Evolutionary conservation across 1,140 invertebrate species (phyloP).

Genomic region (Philaenus spumarius): DNA sequence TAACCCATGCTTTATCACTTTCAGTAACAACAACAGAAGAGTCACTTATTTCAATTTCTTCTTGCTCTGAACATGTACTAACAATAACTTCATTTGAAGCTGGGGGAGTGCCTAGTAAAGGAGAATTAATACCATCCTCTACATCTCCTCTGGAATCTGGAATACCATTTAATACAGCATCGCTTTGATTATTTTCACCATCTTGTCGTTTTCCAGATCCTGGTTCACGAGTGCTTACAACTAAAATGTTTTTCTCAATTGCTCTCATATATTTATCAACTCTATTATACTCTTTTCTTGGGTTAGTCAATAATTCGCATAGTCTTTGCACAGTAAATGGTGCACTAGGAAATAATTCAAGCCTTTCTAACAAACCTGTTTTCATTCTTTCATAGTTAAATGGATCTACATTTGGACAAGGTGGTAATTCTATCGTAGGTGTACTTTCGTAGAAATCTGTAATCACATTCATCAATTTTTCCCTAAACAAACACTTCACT

Average conservation of each 20-base stretch:
- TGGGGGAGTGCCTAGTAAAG: conserved; percentile 5
- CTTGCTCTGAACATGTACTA: too few relatives aligned
- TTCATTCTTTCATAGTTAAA: conserved; percentile 89
- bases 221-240: conserved; percentile 91
- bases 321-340: conserved; percentile 95
- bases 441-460: conserved; percentile 77
- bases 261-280: conserved; percentile 96
- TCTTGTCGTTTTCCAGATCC: conserved; percentile 37
- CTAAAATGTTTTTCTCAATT: conserved; percentile 88
- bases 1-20: too few relatives aligned
- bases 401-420: conserved; percentile 82
- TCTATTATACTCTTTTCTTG: conserved; percentile 89
- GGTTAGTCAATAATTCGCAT: conserved; percentile 85
- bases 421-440: conserved; percentile 62
- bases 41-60: too few relatives aligned
- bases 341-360: conserved; percentile 79
- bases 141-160: conserved; percentile 4
- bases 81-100: conserved; percentile 4
- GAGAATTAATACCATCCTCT: conserved; percentile 2
- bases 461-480: conserved; percentile 80
- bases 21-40: too few relatives aligned
- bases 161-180: conserved; percentile 6
- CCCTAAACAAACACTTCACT: conserved; percentile 78
- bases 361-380: conserved; percentile 68
- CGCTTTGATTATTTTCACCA: conserved; percentile 4